Evolutionary conservation across 2,113 vertebrate species (phyloP).

Genomic region (Aleadryas rufinucha): DNA sequence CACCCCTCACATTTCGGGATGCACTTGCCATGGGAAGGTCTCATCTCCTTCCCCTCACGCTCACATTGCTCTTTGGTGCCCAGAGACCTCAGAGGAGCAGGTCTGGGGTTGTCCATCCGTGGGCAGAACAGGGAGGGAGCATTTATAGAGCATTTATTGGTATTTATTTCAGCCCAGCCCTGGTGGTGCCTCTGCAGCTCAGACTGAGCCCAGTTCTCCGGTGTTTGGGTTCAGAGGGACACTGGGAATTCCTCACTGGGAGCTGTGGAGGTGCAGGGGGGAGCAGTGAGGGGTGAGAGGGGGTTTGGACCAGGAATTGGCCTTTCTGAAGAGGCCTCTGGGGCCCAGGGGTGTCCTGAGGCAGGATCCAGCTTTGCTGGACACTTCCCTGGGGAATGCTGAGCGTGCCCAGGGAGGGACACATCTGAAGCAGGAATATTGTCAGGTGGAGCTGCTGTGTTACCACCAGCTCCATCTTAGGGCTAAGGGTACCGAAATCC

Average conservation of each 20-base stretch:
- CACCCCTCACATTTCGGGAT: background rate
- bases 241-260: background rate
- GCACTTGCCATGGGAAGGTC: background rate
- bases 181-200: background rate
- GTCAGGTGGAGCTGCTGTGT: background rate
- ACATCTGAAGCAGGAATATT: background rate
- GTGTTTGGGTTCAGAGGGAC: fast-evolving
- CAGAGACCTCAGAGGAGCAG: background rate
- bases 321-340: background rate
- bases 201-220: fast-evolving
- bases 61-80: background rate
- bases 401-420: background rate
- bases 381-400: too few species aligned
- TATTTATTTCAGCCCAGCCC: background rate
- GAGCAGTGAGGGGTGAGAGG: background rate
- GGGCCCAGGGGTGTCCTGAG: background rate
- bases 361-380: background rate
- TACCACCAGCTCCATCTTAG: background rate
- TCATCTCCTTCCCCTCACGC: background rate
- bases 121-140: background rate
- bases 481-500: background rate
- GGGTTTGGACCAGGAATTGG: background rate
- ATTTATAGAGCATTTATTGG: fast-evolving
- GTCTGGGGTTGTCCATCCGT: background rate
- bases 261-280: fast-evolving